Evolutionary conservation across 2,113 vertebrate genomes (phyloP), one percentile per base, ranked within the genome.

Genomic region (Colaptes auratus): DNA sequence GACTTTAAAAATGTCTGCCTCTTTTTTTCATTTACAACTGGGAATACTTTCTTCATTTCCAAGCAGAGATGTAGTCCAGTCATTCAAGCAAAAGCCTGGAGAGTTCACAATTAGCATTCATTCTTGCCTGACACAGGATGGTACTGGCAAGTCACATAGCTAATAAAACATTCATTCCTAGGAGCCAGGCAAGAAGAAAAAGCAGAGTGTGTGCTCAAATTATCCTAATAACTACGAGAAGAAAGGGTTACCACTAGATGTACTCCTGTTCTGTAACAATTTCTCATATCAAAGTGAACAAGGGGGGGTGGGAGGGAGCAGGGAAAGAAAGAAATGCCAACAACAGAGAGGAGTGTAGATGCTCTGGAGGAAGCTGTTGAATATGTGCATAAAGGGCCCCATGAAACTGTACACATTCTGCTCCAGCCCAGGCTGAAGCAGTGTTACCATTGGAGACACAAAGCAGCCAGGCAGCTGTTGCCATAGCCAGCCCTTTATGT

Each of bases 271-370:
- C 59, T 56, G 14, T 20, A 71, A 71, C 4, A 39, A 55, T 70
- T 92, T 31, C 89, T 73, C 33, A 44, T 50, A 81, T 31, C 31
- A n/a, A 69, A 79, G 12, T 12, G 72, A 59, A 55, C 21, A 70
- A 50, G 48, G 48, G 48, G 7, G 18, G 8, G 48, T 3, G 48
- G 18, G 23, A 4, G 50, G 10, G 9, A 21, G 50, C 17, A 19
- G 50, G 12, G 10, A n/a, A 12, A 24, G 11, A 23, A 52, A 7
- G 5, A 2, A 4, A 39, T 27, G 39, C 39, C 39, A 11, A 74
- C 35, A 21, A 24, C 13, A 6, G 24, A 6, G 5, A 83, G 23
- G 55, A 35, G 30, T 0, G 0, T 12, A 70, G 35, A 39, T 55
- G 21, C 12, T 53, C 18, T 19, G 70, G 46, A 73, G 42, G 25